Percentiles rank a stretch among this genome's conserved stretches.
These are phyloP conservation scores for Synergus itoensis DNA, from an alignment of 2,888 invertebrate genomes.

Conservation along the genomic window DNA sequence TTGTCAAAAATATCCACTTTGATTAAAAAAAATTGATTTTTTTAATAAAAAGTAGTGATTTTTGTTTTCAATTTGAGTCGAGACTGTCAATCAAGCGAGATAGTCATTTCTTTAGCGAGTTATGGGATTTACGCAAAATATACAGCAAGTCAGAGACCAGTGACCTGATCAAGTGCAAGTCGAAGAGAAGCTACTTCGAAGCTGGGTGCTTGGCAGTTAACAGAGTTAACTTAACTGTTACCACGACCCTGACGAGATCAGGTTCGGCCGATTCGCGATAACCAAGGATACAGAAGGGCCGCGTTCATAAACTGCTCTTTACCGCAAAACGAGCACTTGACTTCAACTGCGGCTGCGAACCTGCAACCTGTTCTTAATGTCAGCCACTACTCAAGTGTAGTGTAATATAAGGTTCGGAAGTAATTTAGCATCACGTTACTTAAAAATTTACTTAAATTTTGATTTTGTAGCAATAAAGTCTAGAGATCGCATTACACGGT, in stretches of 20 bases:
- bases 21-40: too few species aligned
- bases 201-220: conserved; percentile 13
- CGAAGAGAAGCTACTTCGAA: background rate
- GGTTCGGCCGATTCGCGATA: conserved; percentile 32
- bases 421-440: too few species aligned
- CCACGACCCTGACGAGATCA: conserved; percentile 30
- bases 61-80: too few species aligned
- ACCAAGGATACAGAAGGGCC: conserved; percentile 15
- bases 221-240: conserved; percentile 21
- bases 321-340: conserved; percentile 34
- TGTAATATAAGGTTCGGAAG: background rate
- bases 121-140: background rate
- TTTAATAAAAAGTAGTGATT: too few species aligned
- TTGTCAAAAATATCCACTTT: too few species aligned
- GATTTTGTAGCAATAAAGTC: too few species aligned
- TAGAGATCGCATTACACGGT: too few species aligned
- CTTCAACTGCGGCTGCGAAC: background rate
- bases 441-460: too few species aligned
- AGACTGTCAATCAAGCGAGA: background rate
- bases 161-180: background rate
- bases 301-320: conserved; percentile 19
- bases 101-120: background rate
- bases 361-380: conserved; percentile 14
- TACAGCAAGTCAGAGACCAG: background rate
- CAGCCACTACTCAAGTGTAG: conserved; percentile 3